A percentile compares a stretch with the other conserved stretches of the same genome.
Conservation (phyloP, 2,113 vertebrate genomes). For the Galbula dea region DNA sequence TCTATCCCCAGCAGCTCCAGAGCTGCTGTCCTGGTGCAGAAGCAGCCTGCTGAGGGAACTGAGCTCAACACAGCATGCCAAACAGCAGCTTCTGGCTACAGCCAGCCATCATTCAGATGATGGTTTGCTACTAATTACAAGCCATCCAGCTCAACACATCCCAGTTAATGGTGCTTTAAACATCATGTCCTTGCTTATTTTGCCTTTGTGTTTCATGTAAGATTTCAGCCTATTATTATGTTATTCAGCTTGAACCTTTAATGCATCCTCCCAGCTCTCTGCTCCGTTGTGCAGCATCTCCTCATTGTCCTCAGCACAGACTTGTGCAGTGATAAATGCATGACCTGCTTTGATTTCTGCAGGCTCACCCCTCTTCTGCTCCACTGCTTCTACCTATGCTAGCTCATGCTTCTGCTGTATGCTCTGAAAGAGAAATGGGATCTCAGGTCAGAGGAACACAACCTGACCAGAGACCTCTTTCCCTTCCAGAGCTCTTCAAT, state of each 20-base stretch:
- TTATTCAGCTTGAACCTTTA: neutral
- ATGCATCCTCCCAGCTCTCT: rapidly evolving
- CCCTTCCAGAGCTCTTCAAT: neutral
- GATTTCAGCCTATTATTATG: neutral
- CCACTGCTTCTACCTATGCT: neutral
- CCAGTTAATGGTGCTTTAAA: neutral
- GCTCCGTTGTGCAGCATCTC: neutral
- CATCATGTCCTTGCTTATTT: neutral
- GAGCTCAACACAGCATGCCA: rapidly evolving
- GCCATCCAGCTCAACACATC: neutral
- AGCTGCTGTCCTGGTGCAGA: neutral
- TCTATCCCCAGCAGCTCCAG: rapidly evolving
- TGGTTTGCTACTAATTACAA: neutral
- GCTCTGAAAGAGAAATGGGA: neutral
- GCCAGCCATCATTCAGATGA: neutral
- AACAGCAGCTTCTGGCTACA: rapidly evolving
- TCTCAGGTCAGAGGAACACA: neutral
- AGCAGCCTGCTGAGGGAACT: rapidly evolving
- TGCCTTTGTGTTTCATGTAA: rapidly evolving
- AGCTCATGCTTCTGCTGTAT: neutral
- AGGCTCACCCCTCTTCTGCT: neutral
- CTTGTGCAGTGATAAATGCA: neutral
- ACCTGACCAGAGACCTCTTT: neutral
- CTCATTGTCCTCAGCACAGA: neutral
- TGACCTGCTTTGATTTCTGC: neutral